Evolutionary conservation across 2,797 vertebrate species (phyloP).

Genomic region (Novumbra hubbsi): DNA sequence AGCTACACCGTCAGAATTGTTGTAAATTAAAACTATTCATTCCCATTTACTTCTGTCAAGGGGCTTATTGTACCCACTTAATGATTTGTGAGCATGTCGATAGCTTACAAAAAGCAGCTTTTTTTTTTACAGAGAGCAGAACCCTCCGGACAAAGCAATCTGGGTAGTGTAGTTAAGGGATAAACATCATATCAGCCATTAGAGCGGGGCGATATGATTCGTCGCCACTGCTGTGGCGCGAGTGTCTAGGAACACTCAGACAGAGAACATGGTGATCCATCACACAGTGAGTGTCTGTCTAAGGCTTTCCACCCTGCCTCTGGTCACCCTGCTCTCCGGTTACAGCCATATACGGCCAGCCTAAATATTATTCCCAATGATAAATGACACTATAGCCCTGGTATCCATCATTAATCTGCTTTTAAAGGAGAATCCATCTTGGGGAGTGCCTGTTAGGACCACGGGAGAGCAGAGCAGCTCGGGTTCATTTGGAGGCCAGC

Average conservation of each 20-base stretch:
- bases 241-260: slow-evolving; percentile 89
- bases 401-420: slow-evolving; percentile 99
- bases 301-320: slow-evolving; percentile 83
- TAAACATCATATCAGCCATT: slow-evolving; percentile 64
- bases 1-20: not conserved
- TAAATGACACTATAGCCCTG: slow-evolving; percentile 93
- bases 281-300: slow-evolving; percentile 80
- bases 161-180: slow-evolving; percentile 70
- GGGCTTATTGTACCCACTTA: not conserved
- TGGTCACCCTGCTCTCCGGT: slow-evolving; percentile 92
- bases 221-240: slow-evolving; percentile 76
- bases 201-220: slow-evolving; percentile 77
- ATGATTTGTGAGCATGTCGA: not conserved
- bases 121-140: slow-evolving; percentile 64
- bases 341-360: slow-evolving; percentile 97
- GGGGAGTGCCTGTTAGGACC: slow-evolving; percentile 89
- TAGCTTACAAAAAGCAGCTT: slow-evolving; percentile 1
- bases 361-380: slow-evolving; percentile 99
- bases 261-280: slow-evolving; percentile 90
- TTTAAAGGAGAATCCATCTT: slow-evolving; percentile 98
- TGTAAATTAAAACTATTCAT: not conserved
- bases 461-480: slow-evolving; percentile 85
- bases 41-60: not conserved
- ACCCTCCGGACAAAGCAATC: slow-evolving; percentile 67
- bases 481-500: slow-evolving; percentile 91